Evolutionary conservation across 2,888 invertebrate species (phyloP).

Genomic region (Aelia acuminata): DNA sequence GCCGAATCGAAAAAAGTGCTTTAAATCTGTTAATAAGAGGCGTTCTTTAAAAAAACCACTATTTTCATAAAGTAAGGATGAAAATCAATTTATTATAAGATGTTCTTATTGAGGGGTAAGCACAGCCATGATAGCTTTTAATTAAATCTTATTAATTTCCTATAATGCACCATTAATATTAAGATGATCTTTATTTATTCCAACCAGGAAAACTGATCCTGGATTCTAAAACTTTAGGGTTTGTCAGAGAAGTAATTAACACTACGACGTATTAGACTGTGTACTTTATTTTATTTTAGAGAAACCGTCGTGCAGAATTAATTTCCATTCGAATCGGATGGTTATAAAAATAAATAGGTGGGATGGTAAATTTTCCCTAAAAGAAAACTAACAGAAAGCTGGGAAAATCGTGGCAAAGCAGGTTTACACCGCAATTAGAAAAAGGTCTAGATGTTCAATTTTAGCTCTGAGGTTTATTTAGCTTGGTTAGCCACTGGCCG

Average conservation of each 20-base stretch:
- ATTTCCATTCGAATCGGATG: background rate
- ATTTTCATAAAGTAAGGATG: too few relatives aligned
- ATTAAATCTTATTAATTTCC: too few relatives aligned
- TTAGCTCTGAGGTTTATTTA: conserved; percentile 13
- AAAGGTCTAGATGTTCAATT: conserved; percentile 23
- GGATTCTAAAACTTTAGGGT: too few relatives aligned
- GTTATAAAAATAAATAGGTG: background rate
- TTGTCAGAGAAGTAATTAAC: too few relatives aligned
- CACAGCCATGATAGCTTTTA: too few relatives aligned
- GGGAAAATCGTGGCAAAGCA: conserved; percentile 24
- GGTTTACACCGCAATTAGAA: background rate
- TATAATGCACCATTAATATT: too few relatives aligned
- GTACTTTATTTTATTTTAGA: background rate
- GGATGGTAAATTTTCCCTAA: conserved; percentile 22
- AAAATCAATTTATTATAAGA: too few relatives aligned
- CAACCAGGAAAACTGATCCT: too few relatives aligned
- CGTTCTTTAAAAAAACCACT: background rate
- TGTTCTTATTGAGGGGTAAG: too few relatives aligned
- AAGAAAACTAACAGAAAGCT: conserved; percentile 33
- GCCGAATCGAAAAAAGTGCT: background rate
- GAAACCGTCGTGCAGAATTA: background rate
- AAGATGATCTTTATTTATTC: too few relatives aligned
- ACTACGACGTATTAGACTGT: background rate
- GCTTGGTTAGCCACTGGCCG: background rate
- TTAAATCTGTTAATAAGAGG: background rate